phyloP scores from a whole-genome alignment of 2,797 vertebrate species.

The Pangasius larnaudii region DNA sequence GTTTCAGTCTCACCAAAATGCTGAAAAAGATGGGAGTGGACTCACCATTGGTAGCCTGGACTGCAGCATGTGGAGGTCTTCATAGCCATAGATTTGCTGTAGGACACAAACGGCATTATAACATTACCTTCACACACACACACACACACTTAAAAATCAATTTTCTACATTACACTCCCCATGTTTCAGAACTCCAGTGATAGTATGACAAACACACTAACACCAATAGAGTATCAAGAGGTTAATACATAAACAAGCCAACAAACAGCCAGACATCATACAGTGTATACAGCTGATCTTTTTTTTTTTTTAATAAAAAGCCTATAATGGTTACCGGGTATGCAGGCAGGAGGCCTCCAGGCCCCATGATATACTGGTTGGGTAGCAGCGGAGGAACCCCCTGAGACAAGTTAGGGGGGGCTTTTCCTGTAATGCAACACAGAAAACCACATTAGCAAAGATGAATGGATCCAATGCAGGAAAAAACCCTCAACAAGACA shows the following conservation, averaged over 20 bases:
- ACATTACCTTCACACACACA: not conserved
- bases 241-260: not conserved
- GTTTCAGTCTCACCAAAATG: not conserved
- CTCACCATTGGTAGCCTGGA: slow-evolving; percentile 93
- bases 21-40: slow-evolving; percentile 5
- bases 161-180: not conserved
- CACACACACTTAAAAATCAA: not conserved
- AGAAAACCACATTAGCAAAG: slow-evolving; percentile 30
- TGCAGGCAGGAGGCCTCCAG: slow-evolving; percentile 93
- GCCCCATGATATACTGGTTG: slow-evolving; percentile 98
- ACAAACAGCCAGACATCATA: not conserved
- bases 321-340: slow-evolving; percentile 84
- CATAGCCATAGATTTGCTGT: slow-evolving; percentile 94
- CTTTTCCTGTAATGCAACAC: slow-evolving; percentile 83
- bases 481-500: not conserved
- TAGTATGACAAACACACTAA: not conserved
- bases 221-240: not conserved
- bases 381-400: slow-evolving; percentile 92
- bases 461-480: not conserved
- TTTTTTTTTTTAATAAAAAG: not conserved
- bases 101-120: slow-evolving; percentile 48
- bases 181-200: not conserved
- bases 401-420: slow-evolving; percentile 91
- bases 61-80: slow-evolving; percentile 95
- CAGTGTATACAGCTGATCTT: not conserved